Evolutionary conservation across 1,140 invertebrate species (phyloP).

Genomic region (Diuraphis noxia): DNA sequence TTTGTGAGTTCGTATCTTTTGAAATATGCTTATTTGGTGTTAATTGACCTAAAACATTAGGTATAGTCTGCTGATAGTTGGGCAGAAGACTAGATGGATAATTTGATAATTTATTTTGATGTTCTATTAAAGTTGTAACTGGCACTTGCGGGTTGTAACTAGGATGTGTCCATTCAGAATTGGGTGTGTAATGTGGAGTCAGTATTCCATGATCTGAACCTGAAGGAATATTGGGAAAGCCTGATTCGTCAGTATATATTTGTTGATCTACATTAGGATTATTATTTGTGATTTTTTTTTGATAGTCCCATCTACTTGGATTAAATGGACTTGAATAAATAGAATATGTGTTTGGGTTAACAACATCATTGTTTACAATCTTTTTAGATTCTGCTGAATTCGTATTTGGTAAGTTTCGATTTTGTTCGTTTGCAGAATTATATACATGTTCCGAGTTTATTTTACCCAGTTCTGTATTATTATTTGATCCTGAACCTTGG

Average conservation of each 20-base stretch:
- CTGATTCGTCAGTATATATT: neutral
- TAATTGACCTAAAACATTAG: neutral
- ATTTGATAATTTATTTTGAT: neutral
- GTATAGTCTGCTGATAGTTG: neutral
- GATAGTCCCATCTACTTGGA: neutral
- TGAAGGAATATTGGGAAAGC: slow-evolving; percentile 14
- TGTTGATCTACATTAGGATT: neutral
- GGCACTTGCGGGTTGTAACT: neutral
- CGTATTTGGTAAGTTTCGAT: neutral
- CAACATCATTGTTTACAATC: neutral
- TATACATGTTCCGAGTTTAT: neutral
- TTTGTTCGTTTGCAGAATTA: neutral
- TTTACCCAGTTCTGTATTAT: neutral
- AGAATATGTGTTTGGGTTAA: neutral
- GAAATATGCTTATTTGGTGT: neutral
- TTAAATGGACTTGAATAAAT: neutral
- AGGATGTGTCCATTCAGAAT: neutral
- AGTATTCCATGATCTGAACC: neutral
- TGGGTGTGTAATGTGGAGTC: neutral
- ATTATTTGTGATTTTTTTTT: neutral
- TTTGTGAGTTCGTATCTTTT: neutral
- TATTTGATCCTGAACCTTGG: neutral
- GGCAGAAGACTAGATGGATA: neutral
- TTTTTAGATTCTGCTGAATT: neutral
- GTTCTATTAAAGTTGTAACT: neutral